These are phyloP conservation scores for Gymnosoma rotundatum DNA, from an alignment of 2,888 invertebrate genomes.

Conservation along the genomic window DNA sequence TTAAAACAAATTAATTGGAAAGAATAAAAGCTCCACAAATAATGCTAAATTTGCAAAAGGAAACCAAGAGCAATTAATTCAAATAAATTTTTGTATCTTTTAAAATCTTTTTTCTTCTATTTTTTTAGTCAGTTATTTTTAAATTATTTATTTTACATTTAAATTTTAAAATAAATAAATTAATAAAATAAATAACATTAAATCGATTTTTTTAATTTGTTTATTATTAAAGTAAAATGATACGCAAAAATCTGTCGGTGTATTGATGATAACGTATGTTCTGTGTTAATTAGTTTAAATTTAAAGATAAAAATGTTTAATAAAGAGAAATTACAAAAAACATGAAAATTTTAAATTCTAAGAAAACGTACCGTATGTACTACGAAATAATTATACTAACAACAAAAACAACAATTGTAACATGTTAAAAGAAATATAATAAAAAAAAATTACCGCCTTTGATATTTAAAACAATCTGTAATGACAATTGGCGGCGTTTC, in stretches of 20 bases:
- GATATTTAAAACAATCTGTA: conserved; percentile 58
- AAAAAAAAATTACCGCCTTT: conserved; percentile 60
- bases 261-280: not conserved
- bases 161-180: no score
- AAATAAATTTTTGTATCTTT: no score
- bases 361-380: conserved; percentile 42
- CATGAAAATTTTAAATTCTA: conserved; percentile 27
- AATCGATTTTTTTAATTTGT: no score
- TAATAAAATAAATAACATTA: no score
- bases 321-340: conserved; percentile 8
- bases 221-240: not conserved
- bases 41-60: no score
- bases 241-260: not conserved
- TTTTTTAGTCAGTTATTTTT: no score
- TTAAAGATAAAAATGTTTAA: no score
- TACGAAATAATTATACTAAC: conserved; percentile 40
- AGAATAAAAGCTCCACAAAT: no score
- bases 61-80: no score
- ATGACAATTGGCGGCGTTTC: conserved; percentile 71
- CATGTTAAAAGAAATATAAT: conserved; percentile 20
- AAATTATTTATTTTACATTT: no score
- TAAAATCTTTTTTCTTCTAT: no score
- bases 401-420: conserved; percentile 34
- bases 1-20: no score
- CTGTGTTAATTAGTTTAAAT: conserved; percentile 52